phyloP scores from a whole-genome alignment of 2,797 vertebrate species.

The Gadopsis bispinosus region DNA sequence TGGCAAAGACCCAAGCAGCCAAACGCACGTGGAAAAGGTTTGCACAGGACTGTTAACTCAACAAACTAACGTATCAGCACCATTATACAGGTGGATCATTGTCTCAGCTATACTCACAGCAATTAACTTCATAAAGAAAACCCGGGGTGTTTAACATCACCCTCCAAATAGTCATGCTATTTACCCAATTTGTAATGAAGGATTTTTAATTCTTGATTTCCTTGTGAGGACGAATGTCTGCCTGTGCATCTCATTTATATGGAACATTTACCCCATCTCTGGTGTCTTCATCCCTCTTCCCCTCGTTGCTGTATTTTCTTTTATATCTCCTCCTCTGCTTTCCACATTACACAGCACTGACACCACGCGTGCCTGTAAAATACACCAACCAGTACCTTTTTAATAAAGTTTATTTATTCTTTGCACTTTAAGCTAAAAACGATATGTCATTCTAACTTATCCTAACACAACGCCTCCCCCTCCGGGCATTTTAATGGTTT shows the following conservation, averaged over 20 bases:
- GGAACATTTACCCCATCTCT: not conserved
- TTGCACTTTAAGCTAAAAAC: slow-evolving; percentile 48
- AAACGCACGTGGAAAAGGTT: not conserved
- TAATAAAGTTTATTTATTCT: slow-evolving; percentile 59
- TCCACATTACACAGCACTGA: not conserved
- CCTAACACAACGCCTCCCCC: slow-evolving; percentile 38
- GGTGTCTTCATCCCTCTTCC: not conserved
- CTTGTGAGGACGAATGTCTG: not conserved
- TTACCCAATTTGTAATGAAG: not conserved
- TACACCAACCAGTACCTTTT: slow-evolving; percentile 11
- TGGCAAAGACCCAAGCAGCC: too few species aligned
- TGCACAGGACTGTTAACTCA: not conserved
- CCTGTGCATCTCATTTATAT: not conserved
- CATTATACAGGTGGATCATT: not conserved
- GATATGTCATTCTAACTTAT: slow-evolving; percentile 36
- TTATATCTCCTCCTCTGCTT: not conserved
- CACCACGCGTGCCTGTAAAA: not conserved
- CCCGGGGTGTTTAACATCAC: not conserved
- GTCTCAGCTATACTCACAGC: not conserved
- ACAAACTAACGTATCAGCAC: not conserved
- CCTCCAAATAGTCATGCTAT: not conserved
- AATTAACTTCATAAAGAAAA: slow-evolving; percentile 6
- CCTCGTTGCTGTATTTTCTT: not conserved
- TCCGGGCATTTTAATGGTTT: slow-evolving; percentile 30
- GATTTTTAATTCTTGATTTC: not conserved